Evolutionary conservation across 2,113 vertebrate genomes (phyloP), one percentile per base, ranked within the genome.

Genomic region (Solea solea): DNA sequence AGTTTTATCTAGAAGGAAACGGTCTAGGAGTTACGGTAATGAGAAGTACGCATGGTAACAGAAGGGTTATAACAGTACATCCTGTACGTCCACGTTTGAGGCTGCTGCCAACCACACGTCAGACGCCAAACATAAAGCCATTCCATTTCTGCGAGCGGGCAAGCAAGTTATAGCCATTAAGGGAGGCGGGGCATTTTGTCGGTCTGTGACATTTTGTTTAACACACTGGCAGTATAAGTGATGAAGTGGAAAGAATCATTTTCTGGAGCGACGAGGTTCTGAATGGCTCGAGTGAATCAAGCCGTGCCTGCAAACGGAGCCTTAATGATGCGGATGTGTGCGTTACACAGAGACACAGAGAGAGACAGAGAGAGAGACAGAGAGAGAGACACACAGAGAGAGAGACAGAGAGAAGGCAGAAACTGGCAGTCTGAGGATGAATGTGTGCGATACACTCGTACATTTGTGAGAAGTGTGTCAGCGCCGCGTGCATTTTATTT

Each of bases 201-300:
- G 7, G 66, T 59, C 61, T 14, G 42, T 84, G 84, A 86, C 74
- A 79, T 87, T 82, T 69, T 28, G 70, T 75, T 85, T 64, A 85
- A 78, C 42, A 10, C 64, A n/a, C 39, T 34, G 40, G 67, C 56
- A 56, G 16, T 34, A 2, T 64, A 82, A 86, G 74, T 53, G 60
- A 82, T 84, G 60, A 79, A 78, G 74, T 72, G 74, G 64, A 73
- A 66, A 64, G 57, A 60, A 73, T 70, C 3, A 64, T 72, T 64
- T 60, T 68, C 28, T 16, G 39, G 58, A 28, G 52, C 34, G 3
- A 21, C 1, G 52, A 67, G 50, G 78, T 72, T 61, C 77, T 45
- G 53, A 66, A 64, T 14, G n/a, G 60, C 58, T 69, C 60, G 34
- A 51, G 39, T 65, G 72, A 56, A 48, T 48, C 60, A 40, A 34